Percentiles rank a stretch among this genome's conserved stretches.
These are phyloP conservation scores for Drosophila eugracilis DNA, from an alignment of 1,140 invertebrate species.

Conservation along the genomic window DNA sequence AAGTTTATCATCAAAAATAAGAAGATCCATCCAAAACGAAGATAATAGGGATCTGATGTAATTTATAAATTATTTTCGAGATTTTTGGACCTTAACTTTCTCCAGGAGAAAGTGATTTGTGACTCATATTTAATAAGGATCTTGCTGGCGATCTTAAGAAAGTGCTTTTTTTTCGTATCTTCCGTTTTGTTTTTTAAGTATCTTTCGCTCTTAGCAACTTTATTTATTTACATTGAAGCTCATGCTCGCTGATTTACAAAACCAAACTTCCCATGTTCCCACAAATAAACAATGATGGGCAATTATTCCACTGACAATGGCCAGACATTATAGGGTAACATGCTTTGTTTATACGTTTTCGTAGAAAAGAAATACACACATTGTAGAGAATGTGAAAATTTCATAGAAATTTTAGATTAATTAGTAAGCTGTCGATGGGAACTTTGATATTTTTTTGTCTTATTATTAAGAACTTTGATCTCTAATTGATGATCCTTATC, in stretches of 20 bases:
- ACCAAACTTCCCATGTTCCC: conserved; percentile 6
- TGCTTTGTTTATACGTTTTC: neutral
- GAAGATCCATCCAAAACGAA: conserved; percentile 9
- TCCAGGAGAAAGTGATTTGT: conserved; percentile 35
- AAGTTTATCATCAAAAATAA: neutral
- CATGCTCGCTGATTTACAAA: conserved; percentile 15
- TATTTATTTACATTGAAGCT: conserved; percentile 3
- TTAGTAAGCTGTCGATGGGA: too few relatives aligned
- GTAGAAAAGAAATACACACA: neutral
- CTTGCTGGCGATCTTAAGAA: conserved; percentile 10
- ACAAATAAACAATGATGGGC: conserved; percentile 20
- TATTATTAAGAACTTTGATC: too few relatives aligned
- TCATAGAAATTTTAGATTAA: neutral
- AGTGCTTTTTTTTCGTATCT: neutral
- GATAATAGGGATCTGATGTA: too few relatives aligned
- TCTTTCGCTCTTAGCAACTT: neutral
- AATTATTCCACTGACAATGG: conserved; percentile 16
- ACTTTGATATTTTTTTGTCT: too few relatives aligned
- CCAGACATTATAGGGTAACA: conserved; percentile 1
- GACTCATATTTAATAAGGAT: conserved; percentile 50
- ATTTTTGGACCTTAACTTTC: conserved; percentile 23
- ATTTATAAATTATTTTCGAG: conserved; percentile 4
- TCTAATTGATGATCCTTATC: too few relatives aligned
- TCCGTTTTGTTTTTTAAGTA: neutral
- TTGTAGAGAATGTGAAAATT: neutral